These are phyloP conservation scores for Nipponia nippon DNA, from an alignment of 2,113 vertebrate species.

Conservation along the genomic window DNA sequence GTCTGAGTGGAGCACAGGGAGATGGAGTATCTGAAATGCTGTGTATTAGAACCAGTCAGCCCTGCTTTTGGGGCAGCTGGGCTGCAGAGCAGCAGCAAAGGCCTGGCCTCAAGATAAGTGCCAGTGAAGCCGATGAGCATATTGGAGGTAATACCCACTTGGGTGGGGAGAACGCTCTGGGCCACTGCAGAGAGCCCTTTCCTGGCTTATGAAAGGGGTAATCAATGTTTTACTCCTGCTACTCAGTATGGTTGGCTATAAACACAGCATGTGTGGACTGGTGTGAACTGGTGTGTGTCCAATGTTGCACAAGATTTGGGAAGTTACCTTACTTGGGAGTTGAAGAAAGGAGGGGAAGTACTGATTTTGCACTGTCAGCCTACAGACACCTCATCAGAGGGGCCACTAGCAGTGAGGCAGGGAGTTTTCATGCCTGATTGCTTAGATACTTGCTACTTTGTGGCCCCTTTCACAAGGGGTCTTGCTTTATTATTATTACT, in stretches of 20 bases:
- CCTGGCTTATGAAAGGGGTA: neutral
- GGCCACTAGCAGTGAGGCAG: accelerated
- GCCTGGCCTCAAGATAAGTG: neutral
- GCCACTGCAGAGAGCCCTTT: neutral
- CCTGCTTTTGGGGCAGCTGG: neutral
- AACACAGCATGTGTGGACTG: neutral
- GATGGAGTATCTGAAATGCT: neutral
- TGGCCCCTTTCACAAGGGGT: neutral
- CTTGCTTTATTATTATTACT: neutral
- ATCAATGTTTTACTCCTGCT: neutral
- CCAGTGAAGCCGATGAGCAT: neutral
- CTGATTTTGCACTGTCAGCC: neutral
- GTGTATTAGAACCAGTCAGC: neutral
- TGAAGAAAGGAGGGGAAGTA: neutral
- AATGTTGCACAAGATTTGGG: accelerated
- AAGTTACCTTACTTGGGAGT: neutral
- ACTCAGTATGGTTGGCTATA: neutral
- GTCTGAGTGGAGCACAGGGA: neutral
- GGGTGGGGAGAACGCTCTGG: neutral
- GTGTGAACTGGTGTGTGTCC: neutral
- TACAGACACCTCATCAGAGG: neutral
- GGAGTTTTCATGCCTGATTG: no score
- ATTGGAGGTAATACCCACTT: neutral
- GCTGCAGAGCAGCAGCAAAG: neutral
- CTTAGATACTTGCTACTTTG: neutral